These are phyloP conservation scores for Tetragonula clypearis DNA, from an alignment of 1,140 invertebrate genomes.

Conservation along the genomic window DNA sequence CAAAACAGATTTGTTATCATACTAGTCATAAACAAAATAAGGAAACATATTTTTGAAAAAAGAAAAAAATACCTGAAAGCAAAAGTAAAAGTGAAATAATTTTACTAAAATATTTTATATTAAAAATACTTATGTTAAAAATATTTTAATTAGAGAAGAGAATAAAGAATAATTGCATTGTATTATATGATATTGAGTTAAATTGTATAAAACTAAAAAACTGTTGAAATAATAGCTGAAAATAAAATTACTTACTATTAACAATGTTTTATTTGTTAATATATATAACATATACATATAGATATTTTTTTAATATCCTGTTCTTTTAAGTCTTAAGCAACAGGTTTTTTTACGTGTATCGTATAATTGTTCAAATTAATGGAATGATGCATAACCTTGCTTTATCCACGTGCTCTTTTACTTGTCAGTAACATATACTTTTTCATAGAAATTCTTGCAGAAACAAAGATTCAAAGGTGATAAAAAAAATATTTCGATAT, in stretches of 20 bases:
- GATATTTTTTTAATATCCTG: too few relatives aligned
- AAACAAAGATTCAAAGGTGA: not conserved
- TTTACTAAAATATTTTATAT: too few relatives aligned
- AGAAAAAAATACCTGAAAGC: not conserved
- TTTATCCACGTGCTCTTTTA: slow-evolving; percentile 12
- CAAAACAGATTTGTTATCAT: not conserved
- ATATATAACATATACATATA: not conserved
- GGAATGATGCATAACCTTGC: slow-evolving; percentile 23
- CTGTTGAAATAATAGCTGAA: not conserved
- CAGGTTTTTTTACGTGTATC: not conserved
- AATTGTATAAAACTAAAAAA: not conserved
- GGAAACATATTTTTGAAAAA: not conserved
- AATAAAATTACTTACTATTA: not conserved
- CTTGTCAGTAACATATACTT: not conserved
- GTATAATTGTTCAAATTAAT: not conserved
- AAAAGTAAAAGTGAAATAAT: too few relatives aligned
- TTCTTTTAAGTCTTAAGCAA: not conserved
- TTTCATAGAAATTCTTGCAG: not conserved
- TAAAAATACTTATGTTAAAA: too few relatives aligned
- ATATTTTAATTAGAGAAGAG: not conserved
- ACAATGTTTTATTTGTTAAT: not conserved
- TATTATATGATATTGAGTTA: not conserved
- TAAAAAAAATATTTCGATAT: not conserved
- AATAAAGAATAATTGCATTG: not conserved
- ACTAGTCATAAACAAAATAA: not conserved